These are phyloP conservation scores for Zoroaster sp. DNA, from an alignment of 53 echinoderm and acorn worm species.

Conservation along the genomic window DNA sequence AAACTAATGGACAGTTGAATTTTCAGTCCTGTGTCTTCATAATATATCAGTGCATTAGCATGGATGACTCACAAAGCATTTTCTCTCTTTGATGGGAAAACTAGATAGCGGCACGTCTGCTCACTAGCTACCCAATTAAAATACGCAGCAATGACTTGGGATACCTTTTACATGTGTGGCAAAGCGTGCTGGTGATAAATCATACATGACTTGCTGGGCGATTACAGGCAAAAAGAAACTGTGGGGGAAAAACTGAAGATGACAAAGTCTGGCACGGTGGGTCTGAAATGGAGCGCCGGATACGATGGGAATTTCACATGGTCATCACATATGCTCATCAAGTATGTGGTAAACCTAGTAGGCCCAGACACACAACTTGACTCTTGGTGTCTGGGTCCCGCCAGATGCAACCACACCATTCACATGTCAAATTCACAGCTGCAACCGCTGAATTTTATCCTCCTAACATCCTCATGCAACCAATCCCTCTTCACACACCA, in stretches of 20 bases:
- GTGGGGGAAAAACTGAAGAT: neutral
- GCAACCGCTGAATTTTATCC: neutral
- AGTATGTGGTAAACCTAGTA: neutral
- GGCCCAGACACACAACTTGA: neutral
- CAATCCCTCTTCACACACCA: no score
- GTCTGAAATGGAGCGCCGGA: neutral
- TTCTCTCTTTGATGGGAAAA: neutral
- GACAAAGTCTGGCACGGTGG: neutral
- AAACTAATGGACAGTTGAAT: neutral
- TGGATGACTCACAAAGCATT: slow-evolving; percentile 44
- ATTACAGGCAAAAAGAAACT: neutral
- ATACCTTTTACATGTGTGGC: neutral
- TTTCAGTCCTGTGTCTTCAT: neutral
- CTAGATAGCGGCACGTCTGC: neutral
- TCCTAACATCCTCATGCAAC: no score
- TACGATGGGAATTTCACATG: neutral
- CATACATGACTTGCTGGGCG: slow-evolving; percentile 7
- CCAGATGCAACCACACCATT: neutral
- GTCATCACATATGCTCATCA: neutral
- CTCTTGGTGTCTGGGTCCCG: neutral
- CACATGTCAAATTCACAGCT: neutral
- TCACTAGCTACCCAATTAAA: neutral
- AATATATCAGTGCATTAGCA: neutral
- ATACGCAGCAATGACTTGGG: neutral
- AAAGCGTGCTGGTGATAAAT: slow-evolving; percentile 32